Conservation (phyloP, 2,797 vertebrate genomes). For the Acipenser oxyrinchus region DNA sequence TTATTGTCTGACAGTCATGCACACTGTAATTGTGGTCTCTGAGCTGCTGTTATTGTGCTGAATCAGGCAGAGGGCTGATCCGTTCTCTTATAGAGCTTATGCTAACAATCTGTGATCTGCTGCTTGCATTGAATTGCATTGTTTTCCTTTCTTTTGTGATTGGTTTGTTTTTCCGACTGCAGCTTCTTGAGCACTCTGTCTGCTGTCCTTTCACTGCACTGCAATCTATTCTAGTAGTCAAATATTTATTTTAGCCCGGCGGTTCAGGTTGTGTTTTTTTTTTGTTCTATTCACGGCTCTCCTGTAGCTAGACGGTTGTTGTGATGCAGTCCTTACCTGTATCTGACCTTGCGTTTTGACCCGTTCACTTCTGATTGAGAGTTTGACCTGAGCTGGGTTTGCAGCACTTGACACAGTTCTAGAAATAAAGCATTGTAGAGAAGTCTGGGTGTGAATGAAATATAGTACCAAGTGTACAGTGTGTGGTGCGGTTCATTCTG, state of each 20-base stretch:
- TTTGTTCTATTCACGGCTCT: conserved; percentile 48
- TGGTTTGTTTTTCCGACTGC: no score
- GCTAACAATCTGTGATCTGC: conserved; percentile 47
- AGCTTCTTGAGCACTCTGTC: no score
- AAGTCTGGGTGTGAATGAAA: conserved; percentile 28
- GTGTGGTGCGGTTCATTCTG: conserved; percentile 25
- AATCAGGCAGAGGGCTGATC: conserved; percentile 6
- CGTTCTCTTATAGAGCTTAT: conserved; percentile 31
- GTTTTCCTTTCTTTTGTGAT: no score
- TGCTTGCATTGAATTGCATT: conserved; percentile 48
- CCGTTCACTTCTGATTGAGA: conserved; percentile 67
- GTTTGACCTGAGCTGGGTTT: conserved; percentile 62
- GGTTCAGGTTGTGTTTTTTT: no score
- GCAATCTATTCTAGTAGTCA: no score
- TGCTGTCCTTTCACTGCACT: no score
- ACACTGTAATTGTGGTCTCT: no score
- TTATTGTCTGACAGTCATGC: no score
- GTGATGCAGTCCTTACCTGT: conserved; percentile 56
- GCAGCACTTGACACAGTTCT: conserved; percentile 26
- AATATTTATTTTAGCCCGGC: no score
- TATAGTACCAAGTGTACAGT: conserved; percentile 34
- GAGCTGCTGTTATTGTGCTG: not conserved
- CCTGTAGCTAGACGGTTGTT: conserved; percentile 48
- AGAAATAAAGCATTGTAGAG: conserved; percentile 30
- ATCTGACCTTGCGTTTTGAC: conserved; percentile 48